phyloP scores from a whole-genome alignment of 2,113 vertebrate species.

The Podilymbus podiceps region DNA sequence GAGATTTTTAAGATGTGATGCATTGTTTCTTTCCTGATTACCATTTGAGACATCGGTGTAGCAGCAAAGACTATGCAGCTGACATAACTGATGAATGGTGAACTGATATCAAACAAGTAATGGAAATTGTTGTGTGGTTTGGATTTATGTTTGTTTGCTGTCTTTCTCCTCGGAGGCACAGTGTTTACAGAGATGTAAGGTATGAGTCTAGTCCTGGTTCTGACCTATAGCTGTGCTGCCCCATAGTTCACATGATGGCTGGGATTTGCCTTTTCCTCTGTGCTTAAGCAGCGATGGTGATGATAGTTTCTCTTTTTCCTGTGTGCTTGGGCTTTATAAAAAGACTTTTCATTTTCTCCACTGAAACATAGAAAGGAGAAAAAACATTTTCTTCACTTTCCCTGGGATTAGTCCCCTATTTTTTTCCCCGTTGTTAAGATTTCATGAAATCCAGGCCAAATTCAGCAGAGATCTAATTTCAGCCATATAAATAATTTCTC shows the following conservation, averaged over 20 bases:
- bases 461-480: not conserved
- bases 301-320: not conserved
- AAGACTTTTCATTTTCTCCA: not conserved
- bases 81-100: not conserved
- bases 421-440: not conserved
- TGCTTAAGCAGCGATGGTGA: not conserved
- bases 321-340: not conserved
- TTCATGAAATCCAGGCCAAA: not conserved
- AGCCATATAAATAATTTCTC: not conserved
- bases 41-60: too few relatives aligned
- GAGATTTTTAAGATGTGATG: not conserved
- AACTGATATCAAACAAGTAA: not conserved
- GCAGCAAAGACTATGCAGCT: not conserved
- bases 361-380: not conserved
- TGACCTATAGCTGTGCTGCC: not conserved
- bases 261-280: not conserved
- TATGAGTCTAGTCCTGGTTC: not conserved
- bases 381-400: not conserved
- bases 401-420: rapidly evolving
- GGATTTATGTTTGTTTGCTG: not conserved
- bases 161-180: not conserved
- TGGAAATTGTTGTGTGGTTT: not conserved
- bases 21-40: not conserved
- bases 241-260: rapidly evolving
- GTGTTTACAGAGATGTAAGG: not conserved